Evolutionary conservation across 2,888 invertebrate species (phyloP).

Genomic region (Glaucopsyche alexis): DNA sequence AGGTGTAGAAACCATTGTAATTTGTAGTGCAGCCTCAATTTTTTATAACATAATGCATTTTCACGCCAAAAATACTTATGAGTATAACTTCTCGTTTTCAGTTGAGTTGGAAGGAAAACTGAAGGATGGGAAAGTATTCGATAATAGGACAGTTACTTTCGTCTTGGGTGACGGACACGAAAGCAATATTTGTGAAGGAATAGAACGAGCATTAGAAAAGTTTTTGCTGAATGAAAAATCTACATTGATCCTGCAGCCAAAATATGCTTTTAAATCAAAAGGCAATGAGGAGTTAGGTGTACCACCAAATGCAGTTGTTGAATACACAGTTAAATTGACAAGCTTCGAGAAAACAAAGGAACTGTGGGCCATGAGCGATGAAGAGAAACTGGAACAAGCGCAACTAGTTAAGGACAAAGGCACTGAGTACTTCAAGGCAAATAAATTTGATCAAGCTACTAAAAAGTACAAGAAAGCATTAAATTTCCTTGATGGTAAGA

Average conservation of each 20-base stretch:
- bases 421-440: slow-evolving; percentile 91
- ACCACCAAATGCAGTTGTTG: slow-evolving; percentile 88
- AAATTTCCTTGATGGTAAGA: slow-evolving; percentile 76
- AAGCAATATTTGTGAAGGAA: slow-evolving; percentile 86
- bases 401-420: slow-evolving; percentile 94
- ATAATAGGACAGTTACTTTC: slow-evolving; percentile 91
- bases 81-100: slow-evolving; percentile 57
- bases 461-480: slow-evolving; percentile 92
- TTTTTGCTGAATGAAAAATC: slow-evolving; percentile 91
- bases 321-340: slow-evolving; percentile 90
- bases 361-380: slow-evolving; percentile 88
- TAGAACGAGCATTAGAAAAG: slow-evolving; percentile 89
- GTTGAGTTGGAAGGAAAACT: slow-evolving; percentile 83
- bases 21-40: background rate
- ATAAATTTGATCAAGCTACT: slow-evolving; percentile 87
- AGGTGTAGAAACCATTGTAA: no score
- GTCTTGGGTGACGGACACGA: slow-evolving; percentile 91
- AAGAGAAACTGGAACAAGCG: slow-evolving; percentile 90
- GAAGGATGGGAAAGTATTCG: slow-evolving; percentile 84
- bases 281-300: slow-evolving; percentile 86
- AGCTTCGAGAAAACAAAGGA: slow-evolving; percentile 92
- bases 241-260: slow-evolving; percentile 84
- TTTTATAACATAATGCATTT: background rate
- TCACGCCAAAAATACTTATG: background rate
- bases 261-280: slow-evolving; percentile 88